Percentiles rank a stretch among this genome's conserved stretches.
Conservation (phyloP, 2,797 vertebrate species). For the Cottoperca gobio region DNA sequence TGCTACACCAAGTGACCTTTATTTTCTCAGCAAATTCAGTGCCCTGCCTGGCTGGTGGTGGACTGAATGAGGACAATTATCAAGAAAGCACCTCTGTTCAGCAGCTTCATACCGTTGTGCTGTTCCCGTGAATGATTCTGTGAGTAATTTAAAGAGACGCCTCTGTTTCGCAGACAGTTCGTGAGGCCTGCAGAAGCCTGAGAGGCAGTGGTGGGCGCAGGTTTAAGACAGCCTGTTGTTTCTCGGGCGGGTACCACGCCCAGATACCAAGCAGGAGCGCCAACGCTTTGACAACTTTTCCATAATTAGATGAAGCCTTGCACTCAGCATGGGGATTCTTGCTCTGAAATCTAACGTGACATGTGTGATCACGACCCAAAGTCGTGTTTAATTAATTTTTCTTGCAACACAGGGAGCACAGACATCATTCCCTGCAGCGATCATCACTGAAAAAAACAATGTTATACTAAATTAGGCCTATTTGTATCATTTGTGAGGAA, state of each 20-base stretch:
- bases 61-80: conserved; percentile 61
- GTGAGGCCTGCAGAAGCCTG: conserved; percentile 64
- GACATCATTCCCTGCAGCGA: conserved; percentile 68
- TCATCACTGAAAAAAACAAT: conserved; percentile 25
- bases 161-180: conserved; percentile 53
- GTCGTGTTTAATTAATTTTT: conserved; percentile 80
- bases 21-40: conserved; percentile 34
- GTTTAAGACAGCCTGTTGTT: conserved; percentile 86
- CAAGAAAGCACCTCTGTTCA: conserved; percentile 42
- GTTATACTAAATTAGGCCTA: conserved; percentile 49
- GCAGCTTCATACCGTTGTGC: conserved; percentile 48
- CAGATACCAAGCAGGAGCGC: conserved; percentile 77
- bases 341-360: conserved; percentile 76
- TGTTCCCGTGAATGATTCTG: conserved; percentile 46
- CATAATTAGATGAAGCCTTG: conserved; percentile 80
- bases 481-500: conserved; percentile 20
- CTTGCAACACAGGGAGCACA: conserved; percentile 36
- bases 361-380: conserved; percentile 81
- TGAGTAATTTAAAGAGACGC: conserved; percentile 70
- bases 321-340: conserved; percentile 53
- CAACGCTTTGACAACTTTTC: conserved; percentile 78
- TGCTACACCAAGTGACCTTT: conserved; percentile 31
- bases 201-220: conserved; percentile 82
- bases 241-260: conserved; percentile 81
- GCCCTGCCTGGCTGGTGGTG: conserved; percentile 54